phyloP scores from a whole-genome alignment of 1,140 invertebrate genomes.

The Archivesica marissinica region DNA sequence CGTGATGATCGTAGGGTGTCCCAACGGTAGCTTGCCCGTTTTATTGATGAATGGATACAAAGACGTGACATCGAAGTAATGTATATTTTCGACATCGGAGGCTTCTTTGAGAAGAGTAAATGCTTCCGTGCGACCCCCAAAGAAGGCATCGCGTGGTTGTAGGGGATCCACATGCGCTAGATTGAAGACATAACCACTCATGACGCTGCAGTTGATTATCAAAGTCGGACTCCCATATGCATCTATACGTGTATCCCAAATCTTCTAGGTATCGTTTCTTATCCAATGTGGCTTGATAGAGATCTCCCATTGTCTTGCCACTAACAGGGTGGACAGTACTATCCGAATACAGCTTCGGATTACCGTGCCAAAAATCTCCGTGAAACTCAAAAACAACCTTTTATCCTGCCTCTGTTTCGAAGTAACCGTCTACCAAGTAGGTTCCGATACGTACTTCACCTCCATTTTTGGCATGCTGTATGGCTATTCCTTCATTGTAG shows the following conservation, averaged over 20 bases:
- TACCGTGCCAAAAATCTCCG: too few species aligned
- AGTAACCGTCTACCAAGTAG: too few species aligned
- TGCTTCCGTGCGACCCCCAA: not conserved
- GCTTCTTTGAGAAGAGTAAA: not conserved
- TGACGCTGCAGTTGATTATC: not conserved
- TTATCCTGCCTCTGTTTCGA: not conserved
- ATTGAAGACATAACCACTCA: too few species aligned
- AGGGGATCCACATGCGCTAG: too few species aligned
- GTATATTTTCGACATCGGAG: not conserved
- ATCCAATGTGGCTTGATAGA: too few species aligned
- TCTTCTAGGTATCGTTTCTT: too few species aligned
- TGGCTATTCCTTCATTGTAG: not conserved
- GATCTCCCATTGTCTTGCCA: too few species aligned
- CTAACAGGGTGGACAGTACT: too few species aligned
- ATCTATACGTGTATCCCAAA: too few species aligned
- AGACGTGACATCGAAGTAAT: conserved; percentile 26
- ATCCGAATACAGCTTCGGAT: too few species aligned
- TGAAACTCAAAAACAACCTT: not conserved
- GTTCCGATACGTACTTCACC: not conserved
- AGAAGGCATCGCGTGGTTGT: too few species aligned
- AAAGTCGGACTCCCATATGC: too few species aligned
- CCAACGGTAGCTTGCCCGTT: conserved; percentile 6
- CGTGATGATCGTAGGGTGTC: conserved; percentile 16
- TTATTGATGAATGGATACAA: conserved; percentile 19
- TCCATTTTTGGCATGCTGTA: not conserved